Base-by-base conservation (phyloP, 2,797 vertebrate species). In the Taenioides sp. region DNA sequence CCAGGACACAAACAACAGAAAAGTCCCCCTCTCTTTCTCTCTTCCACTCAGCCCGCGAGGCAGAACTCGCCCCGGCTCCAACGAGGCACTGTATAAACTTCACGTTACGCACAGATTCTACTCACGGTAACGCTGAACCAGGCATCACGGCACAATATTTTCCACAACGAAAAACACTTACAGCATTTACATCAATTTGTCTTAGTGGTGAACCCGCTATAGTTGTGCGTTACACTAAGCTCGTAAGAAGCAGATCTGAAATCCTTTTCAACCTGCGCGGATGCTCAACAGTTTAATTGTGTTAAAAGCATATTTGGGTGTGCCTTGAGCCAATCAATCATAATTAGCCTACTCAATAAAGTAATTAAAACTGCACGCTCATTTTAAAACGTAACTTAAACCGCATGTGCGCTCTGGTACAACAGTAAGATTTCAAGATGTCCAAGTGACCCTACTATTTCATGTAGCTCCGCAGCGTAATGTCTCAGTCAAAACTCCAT, bases 1-100 rank as follows among this genome's bases (percentile, higher is more conserved):
- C 74, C 76, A 49, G 65, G 34, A 63, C 62, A 77, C 80, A 82
- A 86, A 86, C 83, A 84, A 85, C 84, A 63, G 66, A 52, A 66
- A 52, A 31, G 65, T 52, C 25, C 31, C 4, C 7, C 65, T 63
- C 64, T 31, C 47, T 63, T 63, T 67, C 61, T 64, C 63, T 69
- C 63, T 54, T 2, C 25, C 37, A 67, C 67, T 73, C 65, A 58
- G 16, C 49, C 65, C 71, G 43, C 20, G 47, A 74, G 71, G 65
- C 67, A 43, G 3, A 18, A 28, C 50, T 27, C 64, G 20, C 49
- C 57, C 5, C 40, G 7, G 31, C n/a, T 65, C 18, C 37, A 22
- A 64, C 64, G 63, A 6, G 31, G 69, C 80, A 63, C 69, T 47
- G 57, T 70, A 37, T 37, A 50, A 54, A 54, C 61, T 47, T 63